A percentile compares a stretch with the other conserved stretches of the same genome.
These are phyloP conservation scores for Sturnira hondurensis DNA, from an alignment of 2,113 vertebrate species.

Conservation along the genomic window DNA sequence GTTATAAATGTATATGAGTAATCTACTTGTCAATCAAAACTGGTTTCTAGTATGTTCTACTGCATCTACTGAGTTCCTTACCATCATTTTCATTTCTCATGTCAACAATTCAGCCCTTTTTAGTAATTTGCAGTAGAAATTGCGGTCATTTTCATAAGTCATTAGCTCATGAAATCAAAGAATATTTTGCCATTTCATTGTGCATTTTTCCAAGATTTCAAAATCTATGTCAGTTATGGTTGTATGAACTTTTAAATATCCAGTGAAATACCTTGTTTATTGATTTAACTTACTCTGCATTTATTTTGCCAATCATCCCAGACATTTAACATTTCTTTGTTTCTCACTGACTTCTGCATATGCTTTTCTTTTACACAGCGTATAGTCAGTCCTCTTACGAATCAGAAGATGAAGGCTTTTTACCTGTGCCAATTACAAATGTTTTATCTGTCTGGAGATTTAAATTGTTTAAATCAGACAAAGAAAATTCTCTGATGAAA, in stretches of 20 bases:
- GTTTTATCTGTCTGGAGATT: conserved; percentile 17
- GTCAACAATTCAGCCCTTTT: background rate
- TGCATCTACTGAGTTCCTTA: background rate
- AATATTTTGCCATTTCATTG: background rate
- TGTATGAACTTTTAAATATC: background rate
- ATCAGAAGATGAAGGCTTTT: background rate
- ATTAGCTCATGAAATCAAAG: background rate
- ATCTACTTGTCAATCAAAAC: background rate
- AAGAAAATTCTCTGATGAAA: conserved; percentile 25
- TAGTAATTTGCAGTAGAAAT: background rate
- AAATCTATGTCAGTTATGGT: background rate
- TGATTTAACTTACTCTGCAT: background rate
- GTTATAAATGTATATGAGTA: background rate
- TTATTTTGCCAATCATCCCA: background rate
- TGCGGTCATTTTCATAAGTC: background rate
- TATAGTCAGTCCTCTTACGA: background rate
- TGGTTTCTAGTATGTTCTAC: background rate
- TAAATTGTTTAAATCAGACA: conserved; percentile 9
- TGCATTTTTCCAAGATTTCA: background rate
- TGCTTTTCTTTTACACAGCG: background rate
- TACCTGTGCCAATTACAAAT: conserved; percentile 16
- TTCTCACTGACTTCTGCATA: conserved; percentile 47
- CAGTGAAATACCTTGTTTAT: background rate
- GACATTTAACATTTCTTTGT: conserved; percentile 18
- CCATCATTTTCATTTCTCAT: background rate